phyloP scores from a whole-genome alignment of 1,140 invertebrate genomes.

The Monomorium pharaonis region DNA sequence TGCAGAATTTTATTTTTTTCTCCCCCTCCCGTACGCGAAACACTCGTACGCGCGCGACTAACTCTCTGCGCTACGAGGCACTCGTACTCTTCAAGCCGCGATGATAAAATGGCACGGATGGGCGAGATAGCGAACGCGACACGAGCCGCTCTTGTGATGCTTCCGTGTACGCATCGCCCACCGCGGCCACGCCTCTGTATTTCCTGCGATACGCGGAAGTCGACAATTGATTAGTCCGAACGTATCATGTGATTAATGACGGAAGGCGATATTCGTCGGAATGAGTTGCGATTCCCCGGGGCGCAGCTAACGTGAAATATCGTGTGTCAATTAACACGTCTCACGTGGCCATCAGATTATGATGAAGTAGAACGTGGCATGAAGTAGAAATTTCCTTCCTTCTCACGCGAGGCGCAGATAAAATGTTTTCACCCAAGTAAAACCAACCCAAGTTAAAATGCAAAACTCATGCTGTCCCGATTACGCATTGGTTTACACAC shows the following conservation, averaged over 20 bases:
- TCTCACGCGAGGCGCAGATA: not conserved
- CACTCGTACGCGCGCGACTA: not conserved
- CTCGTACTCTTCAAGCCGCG: constrained; percentile 31
- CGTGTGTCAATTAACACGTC: constrained; percentile 56
- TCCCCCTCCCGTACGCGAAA: not conserved
- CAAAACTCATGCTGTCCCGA: not conserved
- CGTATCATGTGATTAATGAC: constrained; percentile 53
- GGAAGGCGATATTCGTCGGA: constrained; percentile 50
- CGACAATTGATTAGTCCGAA: constrained; percentile 48
- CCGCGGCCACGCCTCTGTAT: too few species aligned
- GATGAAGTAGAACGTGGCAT: constrained; percentile 32
- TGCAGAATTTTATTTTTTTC: not conserved
- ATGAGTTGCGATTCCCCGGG: constrained; percentile 34
- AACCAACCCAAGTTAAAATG: not conserved
- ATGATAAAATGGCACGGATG: constrained; percentile 25
- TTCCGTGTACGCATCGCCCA: not conserved
- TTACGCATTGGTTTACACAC: not conserved
- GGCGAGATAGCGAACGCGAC: constrained; percentile 12
- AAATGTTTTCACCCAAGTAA: constrained; percentile 13
- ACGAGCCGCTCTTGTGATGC: not conserved
- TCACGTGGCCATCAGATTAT: constrained; percentile 33
- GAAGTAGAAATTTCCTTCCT: constrained; percentile 32
- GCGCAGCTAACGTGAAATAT: constrained; percentile 40
- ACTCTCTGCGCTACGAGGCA: not conserved
- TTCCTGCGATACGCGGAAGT: constrained; percentile 49